Conservation (phyloP, 2,888 invertebrate genomes). For the Lithophane socia region DNA sequence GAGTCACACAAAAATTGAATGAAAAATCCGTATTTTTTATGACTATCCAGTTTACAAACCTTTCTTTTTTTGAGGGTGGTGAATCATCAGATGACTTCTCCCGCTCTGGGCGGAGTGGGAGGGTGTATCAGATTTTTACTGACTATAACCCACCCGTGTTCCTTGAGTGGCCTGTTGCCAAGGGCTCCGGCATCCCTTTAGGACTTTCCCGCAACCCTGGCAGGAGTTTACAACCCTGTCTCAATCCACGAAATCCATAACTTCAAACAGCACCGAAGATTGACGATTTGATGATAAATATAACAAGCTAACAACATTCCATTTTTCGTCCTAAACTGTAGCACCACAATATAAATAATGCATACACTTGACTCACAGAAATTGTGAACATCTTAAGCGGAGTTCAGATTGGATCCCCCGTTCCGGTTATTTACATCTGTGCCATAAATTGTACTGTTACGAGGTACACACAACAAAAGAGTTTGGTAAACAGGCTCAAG, state of each 20-base stretch:
- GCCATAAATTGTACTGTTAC: slow-evolving; percentile 53
- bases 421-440: slow-evolving; percentile 53
- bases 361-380: slow-evolving; percentile 70
- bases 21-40: not conserved
- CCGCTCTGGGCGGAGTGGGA: no score
- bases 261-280: not conserved
- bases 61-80: no score
- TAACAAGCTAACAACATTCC: not conserved
- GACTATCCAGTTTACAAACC: not conserved
- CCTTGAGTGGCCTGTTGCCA: no score
- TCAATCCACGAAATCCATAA: not conserved
- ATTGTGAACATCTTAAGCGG: slow-evolving; percentile 65
- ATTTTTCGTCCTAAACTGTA: slow-evolving; percentile 53
- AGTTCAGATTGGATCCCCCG: slow-evolving; percentile 51
- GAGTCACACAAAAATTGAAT: not conserved
- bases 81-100: no score
- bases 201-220: no score
- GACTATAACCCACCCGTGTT: no score
- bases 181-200: no score
- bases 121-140: no score
- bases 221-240: not conserved
- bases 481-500: not conserved
- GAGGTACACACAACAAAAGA: slow-evolving; percentile 10
- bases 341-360: slow-evolving; percentile 67
- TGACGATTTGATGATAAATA: not conserved